Evolutionary conservation across 2,797 vertebrate species (phyloP).

Genomic region (Fringilla coelebs): DNA sequence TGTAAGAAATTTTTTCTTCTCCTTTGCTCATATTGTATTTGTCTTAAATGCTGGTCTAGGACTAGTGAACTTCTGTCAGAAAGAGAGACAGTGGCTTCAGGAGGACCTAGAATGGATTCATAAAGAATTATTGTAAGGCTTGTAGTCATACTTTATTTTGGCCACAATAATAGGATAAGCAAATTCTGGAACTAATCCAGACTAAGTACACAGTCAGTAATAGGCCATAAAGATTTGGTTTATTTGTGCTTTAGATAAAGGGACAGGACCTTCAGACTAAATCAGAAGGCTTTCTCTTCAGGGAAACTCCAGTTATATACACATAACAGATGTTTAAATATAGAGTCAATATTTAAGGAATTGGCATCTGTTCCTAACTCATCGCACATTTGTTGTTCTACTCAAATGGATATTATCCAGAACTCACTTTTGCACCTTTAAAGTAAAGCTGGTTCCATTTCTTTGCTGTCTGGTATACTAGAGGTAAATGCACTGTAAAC

Average conservation of each 20-base stretch:
- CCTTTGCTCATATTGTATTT: background rate
- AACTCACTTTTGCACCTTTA: background rate
- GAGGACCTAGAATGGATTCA: background rate
- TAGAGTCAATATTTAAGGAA: background rate
- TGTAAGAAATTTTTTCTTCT: background rate
- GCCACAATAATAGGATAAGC: background rate
- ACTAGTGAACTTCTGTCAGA: background rate
- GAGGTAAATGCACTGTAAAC: background rate
- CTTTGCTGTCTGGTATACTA: background rate
- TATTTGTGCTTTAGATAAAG: constrained; percentile 3
- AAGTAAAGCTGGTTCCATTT: background rate
- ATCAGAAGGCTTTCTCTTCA: background rate
- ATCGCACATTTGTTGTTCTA: background rate
- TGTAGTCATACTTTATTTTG: background rate
- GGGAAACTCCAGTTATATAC: background rate
- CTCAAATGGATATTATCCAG: background rate
- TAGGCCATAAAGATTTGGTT: background rate
- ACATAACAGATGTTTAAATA: background rate
- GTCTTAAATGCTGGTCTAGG: background rate
- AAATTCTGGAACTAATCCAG: background rate
- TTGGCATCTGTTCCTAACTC: background rate
- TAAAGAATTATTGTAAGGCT: background rate
- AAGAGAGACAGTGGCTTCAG: background rate
- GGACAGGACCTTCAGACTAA: background rate
- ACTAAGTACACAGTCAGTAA: background rate